A percentile compares a stretch with the other conserved stretches of the same genome.
Conservation (phyloP, 2,797 vertebrate genomes). For the Pipistrellus kuhlii region DNA sequence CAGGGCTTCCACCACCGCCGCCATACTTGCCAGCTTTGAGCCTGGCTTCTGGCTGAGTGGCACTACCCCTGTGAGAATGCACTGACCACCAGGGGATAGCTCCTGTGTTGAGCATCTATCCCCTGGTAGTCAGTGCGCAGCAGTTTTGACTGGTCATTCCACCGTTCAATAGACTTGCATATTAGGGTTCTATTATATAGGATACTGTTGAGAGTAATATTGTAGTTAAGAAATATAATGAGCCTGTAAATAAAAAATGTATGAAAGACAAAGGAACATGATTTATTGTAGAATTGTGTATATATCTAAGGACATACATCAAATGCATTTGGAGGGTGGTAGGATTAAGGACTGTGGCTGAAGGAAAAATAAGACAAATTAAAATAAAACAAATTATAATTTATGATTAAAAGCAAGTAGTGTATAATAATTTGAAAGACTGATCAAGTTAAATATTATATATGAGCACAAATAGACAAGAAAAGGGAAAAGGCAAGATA, state of each 20-base stretch:
- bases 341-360: not conserved
- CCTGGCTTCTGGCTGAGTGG: no score
- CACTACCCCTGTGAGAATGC: no score
- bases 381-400: conserved; percentile 12
- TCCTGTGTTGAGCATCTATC: no score
- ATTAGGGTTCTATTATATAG: no score
- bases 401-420: not conserved
- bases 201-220: not conserved
- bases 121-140: no score
- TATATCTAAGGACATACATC: not conserved
- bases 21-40: no score
- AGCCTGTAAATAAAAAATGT: not conserved
- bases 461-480: not conserved
- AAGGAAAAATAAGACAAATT: not conserved
- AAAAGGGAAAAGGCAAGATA: not conserved
- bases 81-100: no score
- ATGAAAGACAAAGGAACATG: not conserved
- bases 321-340: not conserved
- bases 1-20: no score
- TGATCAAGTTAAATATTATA: not conserved
- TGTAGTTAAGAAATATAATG: conserved; percentile 21
- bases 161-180: no score
- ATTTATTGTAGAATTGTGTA: not conserved
- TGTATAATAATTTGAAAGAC: not conserved
- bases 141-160: no score